Evolutionary conservation across 2,113 vertebrate genomes (phyloP), one percentile per base, ranked within the genome.

Genomic region (Apus apus): DNA sequence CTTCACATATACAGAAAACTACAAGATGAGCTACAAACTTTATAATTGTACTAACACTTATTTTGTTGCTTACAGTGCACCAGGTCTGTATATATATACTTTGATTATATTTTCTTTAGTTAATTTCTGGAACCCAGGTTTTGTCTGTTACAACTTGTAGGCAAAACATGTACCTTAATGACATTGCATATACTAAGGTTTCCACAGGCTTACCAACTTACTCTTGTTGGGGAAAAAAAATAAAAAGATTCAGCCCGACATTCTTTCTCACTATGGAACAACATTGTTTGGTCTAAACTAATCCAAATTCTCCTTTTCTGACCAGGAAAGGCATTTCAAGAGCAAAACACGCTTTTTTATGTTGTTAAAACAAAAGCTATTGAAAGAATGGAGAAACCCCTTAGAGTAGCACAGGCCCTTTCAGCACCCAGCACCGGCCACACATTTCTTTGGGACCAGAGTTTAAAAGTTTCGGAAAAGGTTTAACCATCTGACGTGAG

Each of bases 401-500:
- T 8, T 0, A 11, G 13, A 71, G 72, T 17, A 29, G 54, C 64
- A 62, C 57, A 73, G 38, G 29, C 45, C 45, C 5, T 54, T 8
- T 38, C 32, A 30, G 67, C 23, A 21, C 11, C 32, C 43, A 30
- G 48, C 19, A 26, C n/a, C 3, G 5, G 1, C 65, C 32, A 32
- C 19, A 5, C 21, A 2, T 15, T 48, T 57, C 25, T 11, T 34
- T 9, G 48, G 36, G 77, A 92, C 14, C 61, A 3, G 53, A 43
- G 56, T 8, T 78, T 14, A 11, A 5, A 27, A 60, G 32, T 21
- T 34, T 60, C 21, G 30, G 68, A 30, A 75, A 22, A 92, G 85
- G 58, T 51, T 96, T 83, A 43, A 93, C 78, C 48, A 95, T 94
- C 81, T 76, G 93, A 93, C 78, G 95, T 85, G 95, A 90, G 96